These are phyloP conservation scores for Antheraea yamamai DNA, from an alignment of 2,888 invertebrate genomes.

Conservation along the genomic window DNA sequence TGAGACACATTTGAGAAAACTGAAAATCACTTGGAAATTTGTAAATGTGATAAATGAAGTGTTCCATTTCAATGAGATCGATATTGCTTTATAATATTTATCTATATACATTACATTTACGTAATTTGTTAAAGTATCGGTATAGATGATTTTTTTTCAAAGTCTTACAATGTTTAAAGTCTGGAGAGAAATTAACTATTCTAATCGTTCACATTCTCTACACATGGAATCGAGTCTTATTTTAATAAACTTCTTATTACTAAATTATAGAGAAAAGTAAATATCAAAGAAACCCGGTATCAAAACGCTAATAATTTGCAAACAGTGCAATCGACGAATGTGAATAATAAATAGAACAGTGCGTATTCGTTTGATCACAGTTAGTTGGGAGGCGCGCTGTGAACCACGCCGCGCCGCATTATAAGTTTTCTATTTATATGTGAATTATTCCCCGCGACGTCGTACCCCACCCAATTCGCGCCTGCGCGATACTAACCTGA, in stretches of 20 bases:
- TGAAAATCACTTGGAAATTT: too few species aligned
- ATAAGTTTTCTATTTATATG: slow-evolving; percentile 73
- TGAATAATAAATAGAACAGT: slow-evolving; percentile 35
- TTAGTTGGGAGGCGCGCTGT: slow-evolving; percentile 34
- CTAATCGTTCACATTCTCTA: too few species aligned
- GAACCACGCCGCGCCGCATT: slow-evolving; percentile 33
- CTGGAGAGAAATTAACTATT: too few species aligned
- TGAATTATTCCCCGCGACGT: slow-evolving; percentile 49
- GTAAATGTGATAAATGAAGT: not conserved
- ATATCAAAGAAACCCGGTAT: not conserved
- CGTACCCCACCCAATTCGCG: slow-evolving; percentile 53
- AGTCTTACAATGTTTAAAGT: too few species aligned
- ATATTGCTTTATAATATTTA: not conserved
- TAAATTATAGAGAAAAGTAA: not conserved
- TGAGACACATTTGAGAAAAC: slow-evolving; percentile 44
- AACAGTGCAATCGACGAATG: slow-evolving; percentile 63
- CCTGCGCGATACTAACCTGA: slow-evolving; percentile 63
- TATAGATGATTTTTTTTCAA: not conserved
- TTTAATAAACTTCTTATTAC: not conserved
- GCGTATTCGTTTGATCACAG: slow-evolving; percentile 27
- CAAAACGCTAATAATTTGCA: slow-evolving; percentile 53
- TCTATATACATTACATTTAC: not conserved
- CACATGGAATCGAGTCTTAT: too few species aligned
- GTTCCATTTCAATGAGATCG: not conserved
- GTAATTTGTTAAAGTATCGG: not conserved